Percentiles rank a stretch among this genome's conserved stretches.
These are phyloP conservation scores for Serrognathus titanus DNA, from an alignment of 2,888 invertebrate species.

Conservation along the genomic window DNA sequence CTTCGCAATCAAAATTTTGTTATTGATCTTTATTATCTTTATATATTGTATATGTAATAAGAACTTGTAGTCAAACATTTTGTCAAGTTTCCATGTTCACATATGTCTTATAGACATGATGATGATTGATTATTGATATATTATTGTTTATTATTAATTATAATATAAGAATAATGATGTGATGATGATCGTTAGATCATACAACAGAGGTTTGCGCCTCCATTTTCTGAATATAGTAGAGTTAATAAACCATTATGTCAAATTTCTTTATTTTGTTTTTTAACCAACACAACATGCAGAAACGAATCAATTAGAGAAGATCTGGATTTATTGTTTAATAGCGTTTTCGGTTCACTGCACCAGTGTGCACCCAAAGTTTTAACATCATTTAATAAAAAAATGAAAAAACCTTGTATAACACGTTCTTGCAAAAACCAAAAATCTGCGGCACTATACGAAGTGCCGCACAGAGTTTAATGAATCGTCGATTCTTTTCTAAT, in stretches of 20 bases:
- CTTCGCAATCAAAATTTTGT: conserved; percentile 26
- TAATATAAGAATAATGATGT: conserved; percentile 59
- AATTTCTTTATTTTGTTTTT: conserved; percentile 35
- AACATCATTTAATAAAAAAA: too few species aligned
- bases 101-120: conserved; percentile 47
- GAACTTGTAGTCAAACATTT: conserved; percentile 46
- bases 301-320: too few species aligned
- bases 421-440: too few species aligned
- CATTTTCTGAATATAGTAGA: conserved; percentile 70
- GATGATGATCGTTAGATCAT: conserved; percentile 69
- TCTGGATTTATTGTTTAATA: too few species aligned
- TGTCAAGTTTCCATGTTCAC: conserved; percentile 49
- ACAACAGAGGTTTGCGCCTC: conserved; percentile 46
- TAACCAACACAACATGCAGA: too few species aligned
- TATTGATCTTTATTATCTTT: conserved; percentile 29
- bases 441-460: too few species aligned
- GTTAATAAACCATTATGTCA: conserved; percentile 73
- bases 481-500: too few species aligned
- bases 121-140: conserved; percentile 47
- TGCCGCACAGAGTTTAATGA: too few species aligned
- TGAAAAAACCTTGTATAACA: too few species aligned
- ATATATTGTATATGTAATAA: conserved; percentile 22
- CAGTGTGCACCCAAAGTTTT: too few species aligned
- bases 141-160: conserved; percentile 51
- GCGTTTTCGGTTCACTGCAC: too few species aligned